Evolutionary conservation across 1,140 invertebrate species (phyloP).

Genomic region (Procambarus virginalis): DNA sequence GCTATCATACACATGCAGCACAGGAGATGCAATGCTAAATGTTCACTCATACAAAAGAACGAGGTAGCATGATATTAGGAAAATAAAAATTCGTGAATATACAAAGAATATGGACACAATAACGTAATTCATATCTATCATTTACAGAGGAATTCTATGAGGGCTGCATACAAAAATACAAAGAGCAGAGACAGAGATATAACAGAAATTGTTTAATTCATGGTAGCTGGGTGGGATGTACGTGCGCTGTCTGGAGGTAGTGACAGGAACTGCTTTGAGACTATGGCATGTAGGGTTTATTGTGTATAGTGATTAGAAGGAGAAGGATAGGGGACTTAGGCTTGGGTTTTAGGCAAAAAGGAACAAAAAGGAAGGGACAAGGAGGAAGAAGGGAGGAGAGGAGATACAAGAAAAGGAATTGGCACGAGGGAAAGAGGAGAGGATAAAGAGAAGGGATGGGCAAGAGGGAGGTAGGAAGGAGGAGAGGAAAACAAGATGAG

Average conservation of each 20-base stretch:
- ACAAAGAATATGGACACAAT: conserved; percentile 41
- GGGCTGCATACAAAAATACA: conserved; percentile 42
- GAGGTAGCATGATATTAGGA: conserved; percentile 68
- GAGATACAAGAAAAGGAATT: too few species aligned
- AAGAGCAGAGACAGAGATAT: conserved; percentile 38
- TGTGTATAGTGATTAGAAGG: neutral
- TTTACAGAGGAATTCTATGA: conserved; percentile 44
- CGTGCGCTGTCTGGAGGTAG: conserved; percentile 60
- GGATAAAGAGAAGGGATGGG: too few species aligned
- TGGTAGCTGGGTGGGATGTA: conserved; percentile 51
- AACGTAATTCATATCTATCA: conserved; percentile 51
- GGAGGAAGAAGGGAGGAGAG: neutral
- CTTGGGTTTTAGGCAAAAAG: neutral
- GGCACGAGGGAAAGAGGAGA: too few species aligned
- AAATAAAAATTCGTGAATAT: conserved; percentile 52
- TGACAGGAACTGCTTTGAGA: conserved; percentile 60
- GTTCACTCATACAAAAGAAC: conserved; percentile 65
- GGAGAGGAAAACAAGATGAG: neutral
- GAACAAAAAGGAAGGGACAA: neutral
- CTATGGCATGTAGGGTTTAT: conserved; percentile 37
- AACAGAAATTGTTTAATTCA: conserved; percentile 23
- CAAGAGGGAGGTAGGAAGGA: too few species aligned
- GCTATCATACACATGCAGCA: conserved; percentile 68
- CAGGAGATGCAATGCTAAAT: conserved; percentile 58
- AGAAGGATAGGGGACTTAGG: conserved; percentile 2